Conservation (phyloP, 2,113 vertebrate species). For the Indicator indicator region DNA sequence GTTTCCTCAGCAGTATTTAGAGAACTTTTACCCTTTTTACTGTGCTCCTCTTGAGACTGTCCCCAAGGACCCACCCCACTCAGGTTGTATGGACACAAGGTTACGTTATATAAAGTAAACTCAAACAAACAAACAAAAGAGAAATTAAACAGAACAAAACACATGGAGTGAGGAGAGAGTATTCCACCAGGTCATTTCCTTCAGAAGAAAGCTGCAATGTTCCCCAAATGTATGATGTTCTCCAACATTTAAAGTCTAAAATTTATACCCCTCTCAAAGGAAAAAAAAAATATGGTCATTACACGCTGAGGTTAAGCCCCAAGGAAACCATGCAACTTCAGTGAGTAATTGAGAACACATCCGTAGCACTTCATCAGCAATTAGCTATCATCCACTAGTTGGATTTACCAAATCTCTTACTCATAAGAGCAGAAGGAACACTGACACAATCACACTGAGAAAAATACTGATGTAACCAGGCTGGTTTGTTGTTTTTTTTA, state of each 20-base stretch:
- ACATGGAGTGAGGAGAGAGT: fast-evolving
- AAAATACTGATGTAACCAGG: not conserved
- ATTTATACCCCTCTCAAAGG: not conserved
- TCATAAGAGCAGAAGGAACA: not conserved
- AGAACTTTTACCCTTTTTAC: not conserved
- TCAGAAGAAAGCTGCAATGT: not conserved
- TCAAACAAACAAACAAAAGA: not conserved
- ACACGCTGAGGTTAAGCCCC: not conserved
- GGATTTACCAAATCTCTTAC: slow-evolving; percentile 38
- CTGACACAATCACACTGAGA: not conserved
- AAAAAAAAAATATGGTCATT: not conserved
- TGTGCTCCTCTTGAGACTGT: not conserved
- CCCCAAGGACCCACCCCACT: not conserved
- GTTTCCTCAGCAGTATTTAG: not conserved
- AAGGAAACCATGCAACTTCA: not conserved
- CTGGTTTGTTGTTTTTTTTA: no score
- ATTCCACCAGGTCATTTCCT: not conserved
- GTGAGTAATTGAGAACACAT: not conserved
- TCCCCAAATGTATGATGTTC: not conserved
- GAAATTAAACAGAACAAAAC: not conserved
- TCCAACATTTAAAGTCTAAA: not conserved
- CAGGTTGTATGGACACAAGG: not conserved
- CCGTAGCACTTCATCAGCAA: not conserved
- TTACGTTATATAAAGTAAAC: not conserved
- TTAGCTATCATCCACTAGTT: not conserved